Evolutionary conservation across 1,140 invertebrate species (phyloP).

Genomic region (Drosophila orena): DNA sequence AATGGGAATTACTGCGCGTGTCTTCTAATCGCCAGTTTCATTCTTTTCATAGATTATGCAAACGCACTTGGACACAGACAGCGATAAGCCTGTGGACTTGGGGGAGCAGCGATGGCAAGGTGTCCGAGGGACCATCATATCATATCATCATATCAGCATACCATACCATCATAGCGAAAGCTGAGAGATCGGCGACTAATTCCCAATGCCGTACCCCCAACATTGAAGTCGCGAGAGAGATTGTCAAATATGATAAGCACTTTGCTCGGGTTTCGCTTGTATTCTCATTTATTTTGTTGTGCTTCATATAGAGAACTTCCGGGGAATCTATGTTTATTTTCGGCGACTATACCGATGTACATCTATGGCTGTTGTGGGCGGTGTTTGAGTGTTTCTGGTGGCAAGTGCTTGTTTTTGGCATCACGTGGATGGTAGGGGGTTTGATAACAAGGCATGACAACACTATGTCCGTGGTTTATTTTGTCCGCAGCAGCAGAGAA

Average conservation of each 20-base stretch:
- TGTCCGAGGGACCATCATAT: conserved; percentile 10
- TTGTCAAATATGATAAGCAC: conserved; percentile 12
- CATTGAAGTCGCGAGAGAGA: conserved; percentile 1
- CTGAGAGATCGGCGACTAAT: conserved; percentile 12
- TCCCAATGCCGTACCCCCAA: conserved; percentile 24
- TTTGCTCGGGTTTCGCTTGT: conserved; percentile 18
- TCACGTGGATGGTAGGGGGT: conserved; percentile 28
- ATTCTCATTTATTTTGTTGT: conserved; percentile 3
- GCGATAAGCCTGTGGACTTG: conserved; percentile 19
- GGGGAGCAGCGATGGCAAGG: background rate
- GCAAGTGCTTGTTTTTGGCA: conserved; percentile 4
- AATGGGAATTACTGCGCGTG: conserved; percentile 47
- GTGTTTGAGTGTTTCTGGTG: background rate
- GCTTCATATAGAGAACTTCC: conserved; percentile 30
- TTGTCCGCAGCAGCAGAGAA: conserved; percentile 8
- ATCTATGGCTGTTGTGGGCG: conserved; percentile 11
- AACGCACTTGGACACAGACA: conserved; percentile 11
- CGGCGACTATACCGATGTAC: conserved; percentile 9
- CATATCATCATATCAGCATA: conserved; percentile 2
- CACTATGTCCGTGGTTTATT: conserved; percentile 15
- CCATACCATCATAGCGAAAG: background rate
- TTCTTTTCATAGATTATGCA: conserved; percentile 45
- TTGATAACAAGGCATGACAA: conserved; percentile 30
- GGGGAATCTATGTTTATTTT: conserved; percentile 42
- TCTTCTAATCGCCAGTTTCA: conserved; percentile 48